Evolutionary conservation across 1,140 invertebrate genomes (phyloP).

Genomic region (Pseudobourletiella spinata): DNA sequence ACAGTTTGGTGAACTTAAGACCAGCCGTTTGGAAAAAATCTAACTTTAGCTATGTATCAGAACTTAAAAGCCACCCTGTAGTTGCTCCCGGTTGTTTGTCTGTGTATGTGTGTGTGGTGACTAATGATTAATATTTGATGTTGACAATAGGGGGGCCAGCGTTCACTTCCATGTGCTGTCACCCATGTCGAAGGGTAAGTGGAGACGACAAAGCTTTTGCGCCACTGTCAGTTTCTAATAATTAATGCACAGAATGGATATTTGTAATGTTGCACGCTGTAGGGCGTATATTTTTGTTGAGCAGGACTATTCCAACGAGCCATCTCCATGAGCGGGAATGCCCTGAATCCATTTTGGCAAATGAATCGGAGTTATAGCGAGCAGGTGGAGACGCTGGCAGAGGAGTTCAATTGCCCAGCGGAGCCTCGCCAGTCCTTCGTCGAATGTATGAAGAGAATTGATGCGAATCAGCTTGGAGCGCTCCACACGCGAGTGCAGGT

Average conservation of each 20-base stretch:
- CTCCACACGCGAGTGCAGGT: constrained; percentile 7
- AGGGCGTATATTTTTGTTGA: too few species aligned
- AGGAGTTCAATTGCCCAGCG: constrained; percentile 5
- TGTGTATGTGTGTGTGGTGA: too few species aligned
- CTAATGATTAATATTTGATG: too few species aligned
- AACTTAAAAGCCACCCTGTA: too few species aligned
- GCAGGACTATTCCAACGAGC: constrained; percentile 13
- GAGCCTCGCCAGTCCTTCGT: neutral
- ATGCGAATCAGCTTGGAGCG: neutral
- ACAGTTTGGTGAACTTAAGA: too few species aligned
- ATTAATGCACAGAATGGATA: neutral
- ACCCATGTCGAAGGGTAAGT: constrained; percentile 4
- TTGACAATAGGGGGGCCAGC: constrained; percentile 14
- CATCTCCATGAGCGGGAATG: constrained; percentile 4
- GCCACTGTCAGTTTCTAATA: neutral
- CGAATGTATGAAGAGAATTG: constrained; percentile 10
- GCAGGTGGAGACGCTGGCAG: constrained; percentile 9
- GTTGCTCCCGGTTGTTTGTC: too few species aligned
- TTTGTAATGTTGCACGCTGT: too few species aligned
- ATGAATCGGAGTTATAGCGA: neutral
- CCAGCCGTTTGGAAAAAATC: too few species aligned
- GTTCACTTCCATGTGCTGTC: constrained; percentile 9
- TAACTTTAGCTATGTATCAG: too few species aligned
- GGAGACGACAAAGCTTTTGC: neutral
- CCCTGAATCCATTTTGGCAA: constrained; percentile 3